Percentiles rank a stretch among this genome's conserved stretches.
Evolutionary conservation across 2,797 vertebrate genomes (phyloP).

Genomic region (Chiloscyllium punctatum): DNA sequence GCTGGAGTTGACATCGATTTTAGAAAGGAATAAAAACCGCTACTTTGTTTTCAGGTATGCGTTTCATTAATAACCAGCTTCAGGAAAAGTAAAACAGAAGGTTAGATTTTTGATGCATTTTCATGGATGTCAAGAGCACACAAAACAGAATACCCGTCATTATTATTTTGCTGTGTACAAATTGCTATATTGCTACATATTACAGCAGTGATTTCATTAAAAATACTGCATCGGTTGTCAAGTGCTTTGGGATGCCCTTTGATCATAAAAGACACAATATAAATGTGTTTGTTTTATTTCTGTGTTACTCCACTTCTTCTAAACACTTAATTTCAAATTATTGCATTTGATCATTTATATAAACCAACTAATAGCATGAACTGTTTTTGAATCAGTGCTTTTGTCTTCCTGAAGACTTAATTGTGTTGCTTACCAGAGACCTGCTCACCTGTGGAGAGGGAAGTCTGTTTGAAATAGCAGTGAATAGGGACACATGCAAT

Average conservation of each 20-base stretch:
- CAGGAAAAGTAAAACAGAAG: background rate
- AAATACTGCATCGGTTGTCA: background rate
- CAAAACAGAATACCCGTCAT: background rate
- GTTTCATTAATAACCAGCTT: background rate
- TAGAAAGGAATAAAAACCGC: background rate
- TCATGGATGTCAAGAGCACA: background rate
- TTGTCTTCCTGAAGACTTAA: background rate
- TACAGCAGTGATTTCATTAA: background rate
- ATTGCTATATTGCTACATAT: background rate
- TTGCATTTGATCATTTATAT: background rate
- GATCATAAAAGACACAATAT: background rate
- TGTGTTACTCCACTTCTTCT: background rate
- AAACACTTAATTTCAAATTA: slow-evolving; percentile 15
- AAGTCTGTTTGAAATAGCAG: background rate
- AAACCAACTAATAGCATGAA: background rate
- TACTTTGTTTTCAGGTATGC: background rate
- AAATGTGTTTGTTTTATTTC: background rate
- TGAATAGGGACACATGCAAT: background rate
- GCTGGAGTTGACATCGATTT: background rate
- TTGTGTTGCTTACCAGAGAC: background rate
- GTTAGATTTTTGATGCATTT: background rate
- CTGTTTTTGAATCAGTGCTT: background rate
- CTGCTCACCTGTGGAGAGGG: slow-evolving; percentile 14
- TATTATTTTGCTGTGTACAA: background rate
- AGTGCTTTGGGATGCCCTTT: background rate